Evolutionary conservation across 2,113 vertebrate genomes (phyloP), one percentile per base, ranked within the genome.

Genomic region (Nesoenas mayeri): DNA sequence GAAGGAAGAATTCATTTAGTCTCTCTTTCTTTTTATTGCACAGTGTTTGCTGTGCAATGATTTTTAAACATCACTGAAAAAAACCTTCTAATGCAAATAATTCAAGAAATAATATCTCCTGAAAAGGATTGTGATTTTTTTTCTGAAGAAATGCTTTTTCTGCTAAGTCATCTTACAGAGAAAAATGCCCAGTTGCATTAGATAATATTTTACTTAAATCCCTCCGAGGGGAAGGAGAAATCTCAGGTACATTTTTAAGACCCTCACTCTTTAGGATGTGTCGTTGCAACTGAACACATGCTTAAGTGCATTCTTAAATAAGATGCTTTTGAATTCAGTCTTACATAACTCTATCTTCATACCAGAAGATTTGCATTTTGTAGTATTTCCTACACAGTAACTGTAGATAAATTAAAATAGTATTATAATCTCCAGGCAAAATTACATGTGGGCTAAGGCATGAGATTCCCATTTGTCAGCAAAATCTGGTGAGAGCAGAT

Each of bases 91-190:
- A 83, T 51, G 88, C 79, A 81, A 92, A 75, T 85, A 80, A 73
- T 53, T 80, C 66, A 53, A 90, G 87, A 67, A 80, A 81, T 28
- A 89, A 58, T 71, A 85, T 94, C 60, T 92, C 64, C 75, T 90
- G 82, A 51, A 93, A 90, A 93, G 26, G 44, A 79, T n/a, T 3
- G 0, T 15, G 54, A 77, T 96, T 89, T 91, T 50, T 42, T 95
- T 50, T 71, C 70, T 94, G 90, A 56, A 94, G 77, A 92, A 77
- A 50, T 47, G 47, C 34, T 89, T 42, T 91, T 91, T 95, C 83
- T 96, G 89, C 93, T 94, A 94, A 96, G 94, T 97, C 95, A 95
- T 95, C 78, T 83, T 91, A 85, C 40, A 79, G 26, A 87, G 40
- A 57, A 91, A 94, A 92, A 84, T 2, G 5, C 36, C 8, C 34